Evolutionary conservation across 2,113 vertebrate species (phyloP), one percentile per base, ranked within the genome.

Genomic region (Acrocephalus kingi): DNA sequence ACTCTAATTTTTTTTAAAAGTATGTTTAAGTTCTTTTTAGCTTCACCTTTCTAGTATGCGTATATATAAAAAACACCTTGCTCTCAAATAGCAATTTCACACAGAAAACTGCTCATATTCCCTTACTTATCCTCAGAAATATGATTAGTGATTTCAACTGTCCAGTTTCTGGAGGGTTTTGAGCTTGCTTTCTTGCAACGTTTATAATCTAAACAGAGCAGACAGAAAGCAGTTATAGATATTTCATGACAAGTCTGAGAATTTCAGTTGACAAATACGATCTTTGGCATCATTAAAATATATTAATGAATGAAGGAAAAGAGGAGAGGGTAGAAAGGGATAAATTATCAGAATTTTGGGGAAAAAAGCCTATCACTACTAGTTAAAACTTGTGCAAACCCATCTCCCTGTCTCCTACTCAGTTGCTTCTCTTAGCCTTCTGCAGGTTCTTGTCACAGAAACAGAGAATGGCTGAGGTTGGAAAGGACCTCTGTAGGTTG

Each of bases 1-100:
- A 6, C 56, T 62, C 28, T 72, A 75, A 78, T 7, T 27, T 35
- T 0, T 59, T 46, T 0, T 0, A 27, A 74, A 76, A 6, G 13
- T 15, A 33, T 31, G 7, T 61, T 72, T 30, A 39, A 41, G 7
- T 46, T 76, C 23, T 87, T 54, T 79, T n/a, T 30, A 61, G 17
- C 46, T 37, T 87, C 9, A 73, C 68, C 12, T 92, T 45, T 85
- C 43, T 20, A 55, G 6, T 81, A 8, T 72, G 27, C 35, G 12
- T 25, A 56, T 43, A 63, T 23, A 37, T 13, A 68, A 46, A 13
- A 58, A 73, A 22, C 77, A 4, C 31, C 18, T 90, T 87, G 63
- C 33, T 71, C 10, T 89, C 37, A 83, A 55, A 45, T 72, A 45
- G 2, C 31, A 41, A 6, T 21, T 62, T 80, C 17, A 54, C 3